These are phyloP conservation scores for Drosophila rubida DNA, from an alignment of 2,888 invertebrate genomes.

Conservation along the genomic window DNA sequence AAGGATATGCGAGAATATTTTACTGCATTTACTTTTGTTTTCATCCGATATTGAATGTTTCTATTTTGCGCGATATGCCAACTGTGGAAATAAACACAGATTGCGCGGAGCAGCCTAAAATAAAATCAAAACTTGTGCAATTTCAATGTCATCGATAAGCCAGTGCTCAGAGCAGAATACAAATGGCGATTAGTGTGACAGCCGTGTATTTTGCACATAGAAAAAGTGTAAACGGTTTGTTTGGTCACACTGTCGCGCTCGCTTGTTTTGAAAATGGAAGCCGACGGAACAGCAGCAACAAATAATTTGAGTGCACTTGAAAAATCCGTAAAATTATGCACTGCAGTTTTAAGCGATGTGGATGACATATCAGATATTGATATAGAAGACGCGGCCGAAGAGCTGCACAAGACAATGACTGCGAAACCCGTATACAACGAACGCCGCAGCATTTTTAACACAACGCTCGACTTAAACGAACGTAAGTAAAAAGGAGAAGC, in stretches of 20 bases:
- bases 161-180: too few species aligned
- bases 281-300: background rate
- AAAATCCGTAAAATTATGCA: background rate
- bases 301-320: background rate
- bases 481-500: background rate
- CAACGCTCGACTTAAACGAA: constrained; percentile 6
- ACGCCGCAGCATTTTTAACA: constrained; percentile 9
- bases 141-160: too few species aligned
- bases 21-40: too few species aligned
- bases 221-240: too few species aligned
- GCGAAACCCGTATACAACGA: background rate
- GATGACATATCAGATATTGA: constrained; percentile 51
- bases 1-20: too few species aligned
- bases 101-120: too few species aligned
- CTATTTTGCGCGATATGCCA: too few species aligned
- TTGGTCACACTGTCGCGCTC: background rate
- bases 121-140: too few species aligned
- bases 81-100: too few species aligned
- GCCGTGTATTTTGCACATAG: too few species aligned
- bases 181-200: too few species aligned
- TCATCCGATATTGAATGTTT: too few species aligned
- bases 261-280: constrained; percentile 11
- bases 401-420: constrained; percentile 17
- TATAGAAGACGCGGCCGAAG: constrained; percentile 28
- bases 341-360: constrained; percentile 30